A percentile compares a stretch with the other conserved stretches of the same genome.
Conservation (phyloP, 2,888 invertebrate genomes). For the Tupiocoris notatus region DNA sequence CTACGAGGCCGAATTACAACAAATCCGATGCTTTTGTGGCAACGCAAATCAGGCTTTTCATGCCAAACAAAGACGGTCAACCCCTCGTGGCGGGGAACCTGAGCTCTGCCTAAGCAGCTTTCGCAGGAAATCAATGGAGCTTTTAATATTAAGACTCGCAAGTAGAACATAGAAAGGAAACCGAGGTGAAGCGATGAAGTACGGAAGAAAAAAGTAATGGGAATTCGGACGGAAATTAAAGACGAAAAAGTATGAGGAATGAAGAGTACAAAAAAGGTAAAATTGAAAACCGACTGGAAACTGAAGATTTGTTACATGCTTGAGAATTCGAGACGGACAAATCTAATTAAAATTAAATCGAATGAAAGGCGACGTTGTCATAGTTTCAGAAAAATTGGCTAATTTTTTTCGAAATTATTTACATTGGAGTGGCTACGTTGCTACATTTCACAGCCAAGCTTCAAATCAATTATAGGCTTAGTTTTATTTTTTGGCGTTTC, state of each 20-base stretch:
- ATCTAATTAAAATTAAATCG: too few species aligned
- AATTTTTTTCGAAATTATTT: too few species aligned
- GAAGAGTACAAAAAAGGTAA: slow-evolving; percentile 1
- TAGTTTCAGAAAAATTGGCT: too few species aligned
- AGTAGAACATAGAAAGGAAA: slow-evolving; percentile 7
- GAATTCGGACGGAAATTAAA: neutral
- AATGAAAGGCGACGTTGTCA: too few species aligned
- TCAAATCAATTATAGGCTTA: too few species aligned
- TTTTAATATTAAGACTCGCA: slow-evolving; percentile 24
- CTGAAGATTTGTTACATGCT: slow-evolving; percentile 3
- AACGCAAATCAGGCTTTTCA: slow-evolving; percentile 29
- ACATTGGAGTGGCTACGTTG: too few species aligned
- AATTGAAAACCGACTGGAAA: slow-evolving; percentile 27
- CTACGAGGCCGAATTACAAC: neutral
- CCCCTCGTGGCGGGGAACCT: slow-evolving; percentile 8
- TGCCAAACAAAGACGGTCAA: slow-evolving; percentile 18
- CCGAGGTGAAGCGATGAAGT: neutral
- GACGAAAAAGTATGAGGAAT: slow-evolving; percentile 4
- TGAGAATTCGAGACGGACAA: too few species aligned
- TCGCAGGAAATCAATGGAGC: slow-evolving; percentile 32
- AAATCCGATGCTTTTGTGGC: slow-evolving; percentile 32
- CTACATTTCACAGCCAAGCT: too few species aligned
- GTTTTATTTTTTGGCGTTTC: too few species aligned
- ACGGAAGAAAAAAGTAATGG: neutral
- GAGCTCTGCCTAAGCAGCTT: slow-evolving; percentile 32